phyloP scores from a whole-genome alignment of 2,113 vertebrate genomes.

The Calyptomena viridis region DNA sequence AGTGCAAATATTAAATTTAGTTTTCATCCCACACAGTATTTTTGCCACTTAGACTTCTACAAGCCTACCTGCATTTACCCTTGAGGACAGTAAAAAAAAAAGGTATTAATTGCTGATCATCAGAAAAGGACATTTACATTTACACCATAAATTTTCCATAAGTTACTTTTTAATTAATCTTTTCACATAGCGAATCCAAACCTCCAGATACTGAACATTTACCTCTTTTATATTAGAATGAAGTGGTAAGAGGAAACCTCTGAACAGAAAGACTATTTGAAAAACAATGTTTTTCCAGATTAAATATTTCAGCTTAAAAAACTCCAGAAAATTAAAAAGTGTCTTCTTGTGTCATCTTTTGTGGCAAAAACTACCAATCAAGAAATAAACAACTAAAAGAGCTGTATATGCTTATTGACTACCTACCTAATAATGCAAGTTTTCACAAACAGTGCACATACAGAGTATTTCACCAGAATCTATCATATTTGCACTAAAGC shows the following conservation, averaged over 20 bases:
- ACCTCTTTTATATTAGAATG: background rate
- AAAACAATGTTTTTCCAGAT: background rate
- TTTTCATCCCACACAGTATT: background rate
- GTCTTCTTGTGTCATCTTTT: background rate
- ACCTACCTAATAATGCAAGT: background rate
- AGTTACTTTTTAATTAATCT: constrained; percentile 3
- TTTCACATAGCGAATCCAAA: background rate
- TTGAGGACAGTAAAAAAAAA: background rate
- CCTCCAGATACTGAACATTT: background rate
- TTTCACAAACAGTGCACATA: background rate
- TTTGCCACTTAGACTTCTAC: background rate
- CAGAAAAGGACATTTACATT: background rate
- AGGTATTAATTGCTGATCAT: background rate
- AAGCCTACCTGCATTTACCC: background rate
- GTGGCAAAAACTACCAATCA: background rate
- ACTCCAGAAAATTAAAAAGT: background rate
- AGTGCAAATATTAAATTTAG: constrained; percentile 1
- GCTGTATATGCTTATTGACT: background rate
- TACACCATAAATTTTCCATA: background rate
- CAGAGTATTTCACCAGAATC: background rate
- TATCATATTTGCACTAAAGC: background rate
- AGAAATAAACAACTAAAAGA: background rate
- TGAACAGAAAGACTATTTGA: background rate
- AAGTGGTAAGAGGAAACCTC: background rate
- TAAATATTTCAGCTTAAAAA: background rate